Percentiles rank a stretch among this genome's conserved stretches.
Evolutionary conservation across 2,113 vertebrate species (phyloP).

Genomic region (Microcebus griseorufus): DNA sequence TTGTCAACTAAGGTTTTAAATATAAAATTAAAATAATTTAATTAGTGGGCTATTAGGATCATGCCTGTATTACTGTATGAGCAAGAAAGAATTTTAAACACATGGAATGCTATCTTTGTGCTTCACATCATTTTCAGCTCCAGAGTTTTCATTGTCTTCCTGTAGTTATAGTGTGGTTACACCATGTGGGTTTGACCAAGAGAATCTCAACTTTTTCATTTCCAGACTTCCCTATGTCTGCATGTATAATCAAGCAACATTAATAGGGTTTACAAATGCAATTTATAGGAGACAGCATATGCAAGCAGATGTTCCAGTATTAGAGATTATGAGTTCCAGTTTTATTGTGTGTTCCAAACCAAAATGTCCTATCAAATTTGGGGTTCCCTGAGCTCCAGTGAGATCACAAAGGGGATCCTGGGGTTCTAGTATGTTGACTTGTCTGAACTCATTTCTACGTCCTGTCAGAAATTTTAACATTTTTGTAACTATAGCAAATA

Average conservation of each 20-base stretch:
- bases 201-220: not conserved
- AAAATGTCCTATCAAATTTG: conserved; percentile 57
- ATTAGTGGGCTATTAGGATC: not conserved
- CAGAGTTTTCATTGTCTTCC: not conserved
- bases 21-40: not conserved
- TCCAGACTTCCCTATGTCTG: not conserved
- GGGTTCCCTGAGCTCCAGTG: conserved; percentile 51
- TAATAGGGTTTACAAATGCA: not conserved
- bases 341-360: conserved; percentile 63
- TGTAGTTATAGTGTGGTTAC: not conserved
- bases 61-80: not conserved
- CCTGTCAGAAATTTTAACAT: conserved; percentile 70
- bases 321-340: conserved; percentile 5
- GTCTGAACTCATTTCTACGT: conserved; percentile 75
- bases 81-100: not conserved
- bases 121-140: not conserved
- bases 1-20: not conserved
- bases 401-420: conserved; percentile 31
- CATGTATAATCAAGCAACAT: not conserved
- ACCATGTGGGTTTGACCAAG: not conserved
- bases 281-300: not conserved
- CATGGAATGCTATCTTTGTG: not conserved
- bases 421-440: conserved; percentile 58
- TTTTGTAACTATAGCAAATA: conserved; percentile 58
- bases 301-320: conserved; percentile 28